phyloP scores from a whole-genome alignment of 2,797 vertebrate species.

The Sorex maritimensis region DNA sequence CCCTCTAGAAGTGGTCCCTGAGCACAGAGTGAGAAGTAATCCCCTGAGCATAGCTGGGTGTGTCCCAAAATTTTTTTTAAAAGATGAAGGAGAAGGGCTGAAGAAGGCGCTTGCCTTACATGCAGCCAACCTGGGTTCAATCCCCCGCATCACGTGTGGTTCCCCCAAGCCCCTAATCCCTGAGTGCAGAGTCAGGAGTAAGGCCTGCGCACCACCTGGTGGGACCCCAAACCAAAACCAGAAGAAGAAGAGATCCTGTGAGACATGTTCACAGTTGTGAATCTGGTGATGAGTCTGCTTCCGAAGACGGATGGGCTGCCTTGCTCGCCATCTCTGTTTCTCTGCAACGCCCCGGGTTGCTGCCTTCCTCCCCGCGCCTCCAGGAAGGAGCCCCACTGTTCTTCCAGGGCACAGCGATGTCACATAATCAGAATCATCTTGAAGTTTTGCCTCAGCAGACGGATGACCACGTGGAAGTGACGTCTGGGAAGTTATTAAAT shows the following conservation, averaged over 20 bases:
- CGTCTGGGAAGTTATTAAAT: conserved; percentile 50
- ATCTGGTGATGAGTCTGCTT: neutral
- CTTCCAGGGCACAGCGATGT: neutral
- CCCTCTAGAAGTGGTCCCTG: too few species aligned
- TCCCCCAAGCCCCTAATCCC: too few species aligned
- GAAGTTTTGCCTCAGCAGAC: neutral
- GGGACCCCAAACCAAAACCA: neutral
- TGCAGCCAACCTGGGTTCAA: too few species aligned
- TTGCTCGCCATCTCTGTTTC: neutral
- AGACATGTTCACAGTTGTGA: neutral
- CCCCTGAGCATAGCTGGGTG: too few species aligned
- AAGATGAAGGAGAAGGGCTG: too few species aligned
- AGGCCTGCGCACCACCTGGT: too few species aligned
- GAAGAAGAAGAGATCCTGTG: neutral
- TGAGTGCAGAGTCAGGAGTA: too few species aligned
- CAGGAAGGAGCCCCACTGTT: neutral
- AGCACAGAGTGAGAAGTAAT: too few species aligned
- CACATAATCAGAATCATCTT: conserved; percentile 9
- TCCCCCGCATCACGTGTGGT: too few species aligned
- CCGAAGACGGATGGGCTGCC: neutral
- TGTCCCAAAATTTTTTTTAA: too few species aligned
- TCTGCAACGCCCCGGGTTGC: neutral
- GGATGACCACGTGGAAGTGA: conserved; percentile 1
- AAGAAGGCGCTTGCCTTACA: too few species aligned
- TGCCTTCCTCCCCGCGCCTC: neutral